Evolutionary conservation across 1,140 invertebrate genomes (phyloP), one percentile per base, ranked within the genome.

Genomic region (Vanessa atalanta): DNA sequence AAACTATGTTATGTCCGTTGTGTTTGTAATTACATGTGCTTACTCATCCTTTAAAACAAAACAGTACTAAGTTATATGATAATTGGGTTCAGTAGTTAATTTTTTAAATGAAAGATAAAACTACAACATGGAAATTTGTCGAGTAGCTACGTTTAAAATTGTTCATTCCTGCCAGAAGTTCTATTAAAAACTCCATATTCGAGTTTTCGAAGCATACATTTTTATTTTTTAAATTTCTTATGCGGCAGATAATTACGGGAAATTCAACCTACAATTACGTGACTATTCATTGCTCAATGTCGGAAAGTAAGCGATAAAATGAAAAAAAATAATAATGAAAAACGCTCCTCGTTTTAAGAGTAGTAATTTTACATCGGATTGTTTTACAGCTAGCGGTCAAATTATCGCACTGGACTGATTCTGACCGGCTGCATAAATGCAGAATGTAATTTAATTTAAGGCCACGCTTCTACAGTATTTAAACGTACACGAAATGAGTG

Each of bases 401-500:
- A 57, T 57, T 57, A 57, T 26, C 55, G 55, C 8, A n/a, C 9
- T 9, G 9, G 9, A n/a, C 55, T 57, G 9, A 57, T 57, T 26
- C 55, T 8, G 20, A 23, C 55, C 23, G 55, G 8, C 9, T 57
- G 55, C 11, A 57, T 57, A 57, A 57, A 57, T 57, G 55, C 55
- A 57, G 55, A 26, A 57, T 26, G 55, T 7, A 57, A 15, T 23
- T 57, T 57, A 57, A 57, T 57, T 57, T 57, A 23, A 57, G 12
- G 12, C 55, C 11, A 3, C 9, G 50, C 3, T 13, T 48, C 47
- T 48, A 15, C 5, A 15, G 7, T 15, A 13, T 12, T 48, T 48
- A 2, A 37, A 37, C 31, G 31, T 37, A 37, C 31, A 7, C 9
- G 37, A 43, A 43, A 43, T 9, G 6, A 43, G 0, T 43, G 3